Evolutionary conservation across 1,140 invertebrate genomes (phyloP).

Genomic region (Drosophila mayri): DNA sequence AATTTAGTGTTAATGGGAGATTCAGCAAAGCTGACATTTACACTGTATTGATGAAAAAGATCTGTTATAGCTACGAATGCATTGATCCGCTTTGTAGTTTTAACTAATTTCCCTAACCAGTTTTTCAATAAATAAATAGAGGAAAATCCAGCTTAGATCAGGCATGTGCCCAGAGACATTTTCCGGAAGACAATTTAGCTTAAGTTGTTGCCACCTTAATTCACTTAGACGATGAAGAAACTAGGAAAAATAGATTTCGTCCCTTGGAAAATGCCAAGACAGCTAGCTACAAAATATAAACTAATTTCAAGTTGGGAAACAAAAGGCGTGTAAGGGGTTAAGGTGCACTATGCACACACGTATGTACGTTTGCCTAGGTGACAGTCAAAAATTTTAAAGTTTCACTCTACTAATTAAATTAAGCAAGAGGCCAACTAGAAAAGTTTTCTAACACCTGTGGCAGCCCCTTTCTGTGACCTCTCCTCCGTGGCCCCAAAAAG

Average conservation of each 20-base stretch:
- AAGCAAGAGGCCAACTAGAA: slow-evolving; percentile 41
- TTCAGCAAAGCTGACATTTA: not conserved
- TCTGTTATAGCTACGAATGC: not conserved
- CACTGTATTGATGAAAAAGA: not conserved
- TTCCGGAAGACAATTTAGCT: slow-evolving; percentile 61
- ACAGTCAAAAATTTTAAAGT: slow-evolving; percentile 51
- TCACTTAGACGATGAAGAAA: slow-evolving; percentile 42
- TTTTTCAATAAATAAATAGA: slow-evolving; percentile 36
- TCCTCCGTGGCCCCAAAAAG: not conserved
- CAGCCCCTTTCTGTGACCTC: slow-evolving; percentile 17
- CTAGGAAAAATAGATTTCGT: slow-evolving; percentile 62
- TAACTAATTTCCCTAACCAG: slow-evolving; percentile 34
- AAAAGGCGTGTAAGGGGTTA: not conserved
- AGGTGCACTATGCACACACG: slow-evolving; percentile 18
- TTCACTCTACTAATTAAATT: slow-evolving; percentile 73
- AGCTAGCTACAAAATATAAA: slow-evolving; percentile 49
- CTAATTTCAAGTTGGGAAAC: slow-evolving; percentile 48
- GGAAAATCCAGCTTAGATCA: slow-evolving; percentile 7
- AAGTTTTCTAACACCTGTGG: slow-evolving; percentile 60
- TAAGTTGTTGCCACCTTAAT: slow-evolving; percentile 66
- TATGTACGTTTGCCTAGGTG: slow-evolving; percentile 7
- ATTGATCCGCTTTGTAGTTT: slow-evolving; percentile 2
- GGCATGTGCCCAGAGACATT: slow-evolving; percentile 29
- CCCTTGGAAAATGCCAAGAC: slow-evolving; percentile 44
- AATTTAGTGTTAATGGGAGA: slow-evolving; percentile 13